phyloP scores from a whole-genome alignment of 2,797 vertebrate genomes.

The Hozukius guyotensis region DNA sequence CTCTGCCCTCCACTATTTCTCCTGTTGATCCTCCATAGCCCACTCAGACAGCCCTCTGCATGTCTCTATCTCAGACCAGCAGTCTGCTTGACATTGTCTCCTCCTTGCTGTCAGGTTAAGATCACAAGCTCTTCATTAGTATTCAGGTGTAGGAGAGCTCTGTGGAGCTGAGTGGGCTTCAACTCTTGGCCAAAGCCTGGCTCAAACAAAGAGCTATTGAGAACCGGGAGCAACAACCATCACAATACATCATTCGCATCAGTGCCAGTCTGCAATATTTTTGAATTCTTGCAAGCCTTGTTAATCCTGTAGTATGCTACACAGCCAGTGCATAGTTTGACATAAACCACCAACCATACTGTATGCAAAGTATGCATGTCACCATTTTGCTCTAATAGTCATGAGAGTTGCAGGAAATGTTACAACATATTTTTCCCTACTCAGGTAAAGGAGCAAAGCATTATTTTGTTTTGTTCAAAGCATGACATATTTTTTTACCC shows the following conservation, averaged over 20 bases:
- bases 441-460: too few species aligned
- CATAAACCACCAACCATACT: background rate
- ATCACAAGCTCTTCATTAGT: slow-evolving; percentile 60
- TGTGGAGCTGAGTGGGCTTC: slow-evolving; percentile 53
- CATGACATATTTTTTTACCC: background rate
- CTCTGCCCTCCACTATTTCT: slow-evolving; percentile 8
- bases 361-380: background rate
- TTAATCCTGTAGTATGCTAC: background rate
- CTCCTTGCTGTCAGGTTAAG: slow-evolving; percentile 52
- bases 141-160: slow-evolving; percentile 54
- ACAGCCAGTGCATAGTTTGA: background rate
- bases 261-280: slow-evolving; percentile 1
- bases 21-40: slow-evolving; percentile 22
- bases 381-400: background rate
- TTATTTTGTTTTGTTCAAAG: background rate
- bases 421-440: background rate
- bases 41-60: slow-evolving; percentile 18
- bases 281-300: background rate
- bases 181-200: slow-evolving; percentile 31
- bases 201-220: slow-evolving; percentile 50
- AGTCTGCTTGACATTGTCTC: slow-evolving; percentile 55
- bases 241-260: slow-evolving; percentile 24
- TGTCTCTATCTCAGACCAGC: slow-evolving; percentile 32
- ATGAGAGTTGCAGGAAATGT: background rate
- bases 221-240: slow-evolving; percentile 21